Percentiles rank a stretch among this genome's conserved stretches.
phyloP scores from a whole-genome alignment of 2,888 invertebrate genomes.

The Melanargia galathea region DNA sequence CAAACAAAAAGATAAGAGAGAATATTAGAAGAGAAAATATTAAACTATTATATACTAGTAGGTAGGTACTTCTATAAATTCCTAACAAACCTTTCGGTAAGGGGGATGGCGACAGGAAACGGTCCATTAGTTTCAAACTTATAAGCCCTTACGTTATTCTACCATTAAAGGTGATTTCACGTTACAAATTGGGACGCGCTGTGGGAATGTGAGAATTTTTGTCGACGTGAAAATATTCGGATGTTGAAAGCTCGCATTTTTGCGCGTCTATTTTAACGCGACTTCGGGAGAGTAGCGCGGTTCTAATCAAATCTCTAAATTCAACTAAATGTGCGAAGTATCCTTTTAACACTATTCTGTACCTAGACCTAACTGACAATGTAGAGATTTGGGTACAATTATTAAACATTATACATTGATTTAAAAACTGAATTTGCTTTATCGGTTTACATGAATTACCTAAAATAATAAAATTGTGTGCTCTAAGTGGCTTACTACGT shows the following conservation, averaged over 20 bases:
- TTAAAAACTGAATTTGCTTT: too few species aligned
- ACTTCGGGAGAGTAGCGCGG: too few species aligned
- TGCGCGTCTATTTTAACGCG: not conserved
- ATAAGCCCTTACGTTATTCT: not conserved
- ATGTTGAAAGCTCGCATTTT: not conserved
- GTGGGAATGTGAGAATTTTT: not conserved
- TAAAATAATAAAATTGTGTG: not conserved
- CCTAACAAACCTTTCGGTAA: slow-evolving; percentile 5
- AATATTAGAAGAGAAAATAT: too few species aligned
- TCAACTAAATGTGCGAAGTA: too few species aligned
- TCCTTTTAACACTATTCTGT: too few species aligned
- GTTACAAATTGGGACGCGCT: not conserved
- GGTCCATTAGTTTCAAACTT: slow-evolving; percentile 18
- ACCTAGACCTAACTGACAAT: too few species aligned
- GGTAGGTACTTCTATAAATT: not conserved
- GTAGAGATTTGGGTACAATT: too few species aligned
- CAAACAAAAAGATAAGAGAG: too few species aligned
- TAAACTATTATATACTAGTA: too few species aligned
- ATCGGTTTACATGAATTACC: not conserved
- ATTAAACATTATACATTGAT: too few species aligned
- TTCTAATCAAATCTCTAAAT: too few species aligned
- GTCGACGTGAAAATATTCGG: not conserved
- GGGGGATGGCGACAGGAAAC: slow-evolving; percentile 7
- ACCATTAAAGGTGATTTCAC: not conserved
- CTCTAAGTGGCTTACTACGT: not conserved